Conservation (phyloP, 2,797 vertebrate species). For the Paguma larvata region DNA sequence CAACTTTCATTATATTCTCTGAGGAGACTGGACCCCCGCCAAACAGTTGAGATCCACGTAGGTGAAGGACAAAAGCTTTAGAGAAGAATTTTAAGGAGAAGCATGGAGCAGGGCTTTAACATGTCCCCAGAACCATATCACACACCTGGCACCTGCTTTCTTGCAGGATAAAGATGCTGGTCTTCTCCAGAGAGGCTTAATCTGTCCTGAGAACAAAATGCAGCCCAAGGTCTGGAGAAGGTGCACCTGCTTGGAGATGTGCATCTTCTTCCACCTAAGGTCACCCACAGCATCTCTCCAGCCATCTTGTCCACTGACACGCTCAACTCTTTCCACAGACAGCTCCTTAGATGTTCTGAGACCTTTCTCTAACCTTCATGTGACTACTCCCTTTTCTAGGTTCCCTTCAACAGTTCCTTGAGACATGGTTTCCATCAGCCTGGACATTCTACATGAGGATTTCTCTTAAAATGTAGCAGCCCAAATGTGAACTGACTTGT, state of each 20-base stretch:
- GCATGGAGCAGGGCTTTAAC: not conserved
- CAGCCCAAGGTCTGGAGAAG: not conserved
- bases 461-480: not conserved
- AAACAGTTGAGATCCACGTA: not conserved
- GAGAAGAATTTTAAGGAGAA: not conserved
- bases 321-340: not conserved
- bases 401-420: not conserved
- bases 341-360: not conserved
- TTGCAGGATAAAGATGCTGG: not conserved
- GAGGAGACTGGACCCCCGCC: not conserved
- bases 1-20: not conserved
- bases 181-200: not conserved
- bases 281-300: not conserved
- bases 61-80: not conserved
- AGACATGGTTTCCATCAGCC: not conserved
- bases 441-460: not conserved
- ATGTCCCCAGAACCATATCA: not conserved
- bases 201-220: not conserved
- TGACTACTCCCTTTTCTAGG: not conserved
- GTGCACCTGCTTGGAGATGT: not conserved
- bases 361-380: not conserved
- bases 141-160: not conserved
- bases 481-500: not conserved
- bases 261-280: not conserved
- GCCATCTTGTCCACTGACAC: accelerated